Evolutionary conservation across 1,140 invertebrate species (phyloP), one percentile per base, ranked within the genome.

Genomic region (Chlorops oryzae): DNA sequence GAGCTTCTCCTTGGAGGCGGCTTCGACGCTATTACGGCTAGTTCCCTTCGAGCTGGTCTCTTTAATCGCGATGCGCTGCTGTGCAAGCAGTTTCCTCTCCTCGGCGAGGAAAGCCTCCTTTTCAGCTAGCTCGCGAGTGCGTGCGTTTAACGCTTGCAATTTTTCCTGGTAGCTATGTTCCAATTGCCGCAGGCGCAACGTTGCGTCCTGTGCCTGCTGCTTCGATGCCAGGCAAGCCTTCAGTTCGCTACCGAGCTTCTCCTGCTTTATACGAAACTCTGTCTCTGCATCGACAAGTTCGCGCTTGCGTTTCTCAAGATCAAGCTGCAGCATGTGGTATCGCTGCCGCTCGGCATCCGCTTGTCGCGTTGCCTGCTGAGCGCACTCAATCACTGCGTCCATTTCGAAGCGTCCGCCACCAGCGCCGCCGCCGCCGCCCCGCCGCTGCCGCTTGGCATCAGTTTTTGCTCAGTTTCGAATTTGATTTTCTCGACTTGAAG

Each of bases 321-420:
- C 72, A 2, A 62, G 56, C 54, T 75, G 70, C 49, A 67, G 56
- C 44, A 67, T 70, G 27, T 72, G 63, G 18, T 71, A 65, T 20
- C 63, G 60, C 34, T 74, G 70, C 2, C 75, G 62, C 57, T 77
- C 75, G 39, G 61, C 58, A 58, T 76, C 75, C 0, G 76, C 68
- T 39, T 65, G 63, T 32, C 72, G 68, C 1, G 74, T 65, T 1
- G 76, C 69, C 56, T 77, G 74, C 42, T 66, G 55, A 2, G 75
- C 75, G 21, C 76, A 73, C 58, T 75, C 62, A 3, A 77, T 62
- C 5, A 75, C 74, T 2, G 75, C 72, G 38, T 78, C 74, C n/a
- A 77, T 50, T 59, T 78, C 76, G 1, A 65, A 46, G 34, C 72
- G 70, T 22, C 68, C 61, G 43, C 63, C 66, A 48, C 76, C 63